These are phyloP conservation scores for Pocillopora grandis DNA, from an alignment of 92 coral and sea anemone species.

Conservation along the genomic window DNA sequence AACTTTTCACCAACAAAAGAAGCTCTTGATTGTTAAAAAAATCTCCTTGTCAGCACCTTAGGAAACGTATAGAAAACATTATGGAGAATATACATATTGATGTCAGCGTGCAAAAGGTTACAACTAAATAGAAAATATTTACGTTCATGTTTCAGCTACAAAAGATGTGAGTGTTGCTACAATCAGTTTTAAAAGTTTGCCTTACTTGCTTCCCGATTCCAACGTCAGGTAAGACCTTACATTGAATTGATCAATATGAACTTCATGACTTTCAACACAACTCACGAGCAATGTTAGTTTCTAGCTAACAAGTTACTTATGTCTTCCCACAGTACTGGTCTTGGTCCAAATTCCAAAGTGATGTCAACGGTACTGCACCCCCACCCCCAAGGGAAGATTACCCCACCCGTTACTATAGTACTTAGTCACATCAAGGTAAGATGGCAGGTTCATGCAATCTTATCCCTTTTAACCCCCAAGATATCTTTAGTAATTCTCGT, in stretches of 20 bases:
- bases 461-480: too few relatives aligned
- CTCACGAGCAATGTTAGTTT: not conserved
- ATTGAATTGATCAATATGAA: not conserved
- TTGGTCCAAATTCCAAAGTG: constrained; percentile 95
- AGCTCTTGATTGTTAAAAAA: too few relatives aligned
- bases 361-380: constrained; percentile 85
- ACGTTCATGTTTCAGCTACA: not conserved
- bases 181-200: constrained; percentile 87
- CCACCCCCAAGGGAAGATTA: constrained; percentile 80
- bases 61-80: too few relatives aligned
- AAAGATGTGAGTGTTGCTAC: constrained; percentile 87
- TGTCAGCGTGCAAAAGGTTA: too few relatives aligned
- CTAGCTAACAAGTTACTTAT: not conserved
- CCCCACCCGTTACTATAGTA: constrained; percentile 89
- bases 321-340: constrained; percentile 60
- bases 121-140: not conserved
- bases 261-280: not conserved
- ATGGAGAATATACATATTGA: too few relatives aligned
- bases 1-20: too few relatives aligned
- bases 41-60: too few relatives aligned
- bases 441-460: too few relatives aligned
- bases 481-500: too few relatives aligned
- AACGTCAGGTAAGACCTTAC: constrained; percentile 63
- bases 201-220: constrained; percentile 80
- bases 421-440: constrained; percentile 95